Evolutionary conservation across 2,888 invertebrate genomes (phyloP).

Genomic region (Limulus polyphemus): DNA sequence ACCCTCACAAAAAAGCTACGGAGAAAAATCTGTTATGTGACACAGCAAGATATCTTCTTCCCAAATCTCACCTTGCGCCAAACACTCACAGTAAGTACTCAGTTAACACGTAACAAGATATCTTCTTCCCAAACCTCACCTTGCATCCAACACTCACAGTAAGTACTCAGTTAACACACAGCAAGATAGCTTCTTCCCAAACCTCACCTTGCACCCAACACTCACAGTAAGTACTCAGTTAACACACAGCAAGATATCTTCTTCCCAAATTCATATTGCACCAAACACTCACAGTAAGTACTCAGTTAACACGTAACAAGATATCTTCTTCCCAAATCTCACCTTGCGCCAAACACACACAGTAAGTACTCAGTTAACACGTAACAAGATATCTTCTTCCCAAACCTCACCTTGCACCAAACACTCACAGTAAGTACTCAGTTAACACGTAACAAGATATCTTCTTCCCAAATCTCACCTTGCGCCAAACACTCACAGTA

Average conservation of each 20-base stretch:
- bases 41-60: constrained; percentile 70
- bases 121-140: constrained; percentile 65
- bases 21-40: constrained; percentile 62
- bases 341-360: constrained; percentile 62
- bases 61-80: constrained; percentile 62
- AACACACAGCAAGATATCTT: constrained; percentile 63
- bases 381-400: constrained; percentile 70
- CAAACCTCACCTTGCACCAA: constrained; percentile 60
- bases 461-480: constrained; percentile 63
- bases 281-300: constrained; percentile 55
- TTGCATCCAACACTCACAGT: constrained; percentile 60
- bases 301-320: constrained; percentile 43
- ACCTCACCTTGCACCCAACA: constrained; percentile 61
- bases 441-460: constrained; percentile 53
- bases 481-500: constrained; percentile 59
- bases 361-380: constrained; percentile 37
- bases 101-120: constrained; percentile 51
- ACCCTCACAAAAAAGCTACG: constrained; percentile 54
- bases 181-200: constrained; percentile 67
- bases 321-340: constrained; percentile 64
- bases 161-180: constrained; percentile 43
- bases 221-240: constrained; percentile 44
- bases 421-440: constrained; percentile 49
- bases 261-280: constrained; percentile 61
- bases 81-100: constrained; percentile 50